Evolutionary conservation across 2,113 vertebrate species (phyloP), one percentile per base, ranked within the genome.

Genomic region (Ceuthmochares aereus): DNA sequence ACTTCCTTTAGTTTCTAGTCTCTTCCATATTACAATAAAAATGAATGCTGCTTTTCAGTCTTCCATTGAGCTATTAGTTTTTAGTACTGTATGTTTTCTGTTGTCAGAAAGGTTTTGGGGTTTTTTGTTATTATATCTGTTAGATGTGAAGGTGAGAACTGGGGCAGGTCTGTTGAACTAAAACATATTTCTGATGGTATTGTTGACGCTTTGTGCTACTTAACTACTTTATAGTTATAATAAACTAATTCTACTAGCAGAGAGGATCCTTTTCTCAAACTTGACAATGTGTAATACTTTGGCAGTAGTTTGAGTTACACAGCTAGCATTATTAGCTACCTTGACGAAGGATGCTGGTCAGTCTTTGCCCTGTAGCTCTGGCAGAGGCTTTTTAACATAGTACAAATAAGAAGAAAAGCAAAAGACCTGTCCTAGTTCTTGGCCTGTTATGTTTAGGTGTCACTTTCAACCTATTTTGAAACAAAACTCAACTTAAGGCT

Each of bases 11-110:
- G 96, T 98, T 98, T 96, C 78, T 97, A 94, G 97, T 98, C 87
- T 96, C 95, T 97, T 98, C 97, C 96, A 98, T 88, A 96, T 97
- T 98, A 96, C 97, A 96, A 94, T 97, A 97, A 97, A 93, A 93
- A 97, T 75, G 78, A 97, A 98, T 97, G 96, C 94, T 97, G 89
- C 94, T 94, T 97, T 97, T 97, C 95, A 96, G 98, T 98, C 98
- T 98, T 98, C 97, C 97, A 98, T 97, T 95, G 97, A 98, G 95
- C 96, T 98, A 59, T 98, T 98, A 97, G 93, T 97, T 93, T 83
- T 97, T 97, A 97, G 86, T 97, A 97, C 95, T 98, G 93, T 98
- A 96, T 97, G 89, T 98, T 97, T 97, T 96, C 69, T 96, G 80
- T 96, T 76, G 9, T 96, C 51, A 81, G 77, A 96, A 91, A 78